A percentile compares a stretch with the other conserved stretches of the same genome.
Evolutionary conservation across 1,140 invertebrate species (phyloP).

Genomic region (Diabrotica virgifera): DNA sequence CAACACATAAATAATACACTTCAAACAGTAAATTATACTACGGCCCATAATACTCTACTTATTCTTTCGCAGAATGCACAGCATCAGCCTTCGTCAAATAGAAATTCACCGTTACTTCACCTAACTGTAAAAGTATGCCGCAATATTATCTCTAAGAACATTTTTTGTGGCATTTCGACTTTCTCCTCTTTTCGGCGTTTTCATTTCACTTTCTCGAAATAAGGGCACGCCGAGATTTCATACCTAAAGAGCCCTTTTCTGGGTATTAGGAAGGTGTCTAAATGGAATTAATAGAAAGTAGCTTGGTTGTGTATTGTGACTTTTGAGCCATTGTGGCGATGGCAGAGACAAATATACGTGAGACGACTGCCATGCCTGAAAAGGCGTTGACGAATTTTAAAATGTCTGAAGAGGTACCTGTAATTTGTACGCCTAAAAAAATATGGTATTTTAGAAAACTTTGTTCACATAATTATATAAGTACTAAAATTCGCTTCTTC

Average conservation of each 20-base stretch:
- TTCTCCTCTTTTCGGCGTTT: not conserved
- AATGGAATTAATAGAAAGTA: not conserved
- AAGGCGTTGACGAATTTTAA: not conserved
- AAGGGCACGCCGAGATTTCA: not conserved
- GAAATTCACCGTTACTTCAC: not conserved
- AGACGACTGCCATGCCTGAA: not conserved
- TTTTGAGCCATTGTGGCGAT: too few species aligned
- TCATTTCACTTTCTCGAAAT: not conserved
- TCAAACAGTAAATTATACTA: too few species aligned
- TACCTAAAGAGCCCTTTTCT: not conserved
- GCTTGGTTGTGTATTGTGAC: not conserved
- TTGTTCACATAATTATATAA: too few species aligned
- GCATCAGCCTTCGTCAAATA: not conserved
- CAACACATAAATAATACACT: too few species aligned
- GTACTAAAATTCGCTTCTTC: too few species aligned
- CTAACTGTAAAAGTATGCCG: slow-evolving; percentile 5
- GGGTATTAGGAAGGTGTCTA: not conserved
- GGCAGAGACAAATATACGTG: too few species aligned
- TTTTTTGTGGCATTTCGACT: slow-evolving; percentile 2
- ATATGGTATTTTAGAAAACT: too few species aligned
- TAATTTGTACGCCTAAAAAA: too few species aligned
- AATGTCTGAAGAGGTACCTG: not conserved
- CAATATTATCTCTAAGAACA: slow-evolving; percentile 4
- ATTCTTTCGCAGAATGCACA: not conserved
- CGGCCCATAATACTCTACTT: not conserved